Evolutionary conservation across 2,888 invertebrate species (phyloP).

Genomic region (Caenorhabditis sulstoni): DNA sequence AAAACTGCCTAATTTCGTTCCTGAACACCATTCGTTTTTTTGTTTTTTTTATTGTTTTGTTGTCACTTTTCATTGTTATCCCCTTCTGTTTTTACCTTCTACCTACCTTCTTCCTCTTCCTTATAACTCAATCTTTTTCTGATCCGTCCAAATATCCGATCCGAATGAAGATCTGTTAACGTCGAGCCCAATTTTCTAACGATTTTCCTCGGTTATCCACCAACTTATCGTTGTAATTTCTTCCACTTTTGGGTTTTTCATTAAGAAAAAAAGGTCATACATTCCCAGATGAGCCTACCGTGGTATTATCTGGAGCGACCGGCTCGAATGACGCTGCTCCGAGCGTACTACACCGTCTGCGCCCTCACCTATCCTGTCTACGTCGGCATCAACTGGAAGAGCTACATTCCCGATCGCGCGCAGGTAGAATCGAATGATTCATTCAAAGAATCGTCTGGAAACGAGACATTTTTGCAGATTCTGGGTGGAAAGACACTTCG

Average conservation of each 20-base stretch:
- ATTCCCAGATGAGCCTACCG: conserved; percentile 51
- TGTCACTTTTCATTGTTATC: conserved; percentile 30
- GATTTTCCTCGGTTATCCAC: too few relatives aligned
- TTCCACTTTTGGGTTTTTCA: too few relatives aligned
- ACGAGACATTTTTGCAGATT: conserved; percentile 37
- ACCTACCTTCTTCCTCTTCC: conserved; percentile 1
- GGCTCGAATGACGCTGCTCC: conserved; percentile 55
- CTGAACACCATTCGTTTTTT: conserved; percentile 25
- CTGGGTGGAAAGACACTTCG: conserved; percentile 57
- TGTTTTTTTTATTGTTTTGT: conserved; percentile 16
- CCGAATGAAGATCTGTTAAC: too few relatives aligned
- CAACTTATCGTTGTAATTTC: too few relatives aligned
- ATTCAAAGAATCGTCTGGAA: not conserved
- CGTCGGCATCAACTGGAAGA: conserved; percentile 56
- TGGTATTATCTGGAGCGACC: conserved; percentile 63
- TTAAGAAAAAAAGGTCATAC: too few relatives aligned
- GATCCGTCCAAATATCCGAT: too few relatives aligned
- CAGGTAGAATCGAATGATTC: conserved; percentile 35
- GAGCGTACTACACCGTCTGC: conserved; percentile 57
- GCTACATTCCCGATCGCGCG: conserved; percentile 60
- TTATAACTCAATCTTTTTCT: too few relatives aligned
- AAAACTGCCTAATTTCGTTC: conserved; percentile 10
- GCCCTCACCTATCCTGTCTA: conserved; percentile 54
- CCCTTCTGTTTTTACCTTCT: not conserved
- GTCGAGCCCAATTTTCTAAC: too few relatives aligned